Evolutionary conservation across 53 echinoderm and acorn worm species (phyloP).

Genomic region (Arbacia lixula): DNA sequence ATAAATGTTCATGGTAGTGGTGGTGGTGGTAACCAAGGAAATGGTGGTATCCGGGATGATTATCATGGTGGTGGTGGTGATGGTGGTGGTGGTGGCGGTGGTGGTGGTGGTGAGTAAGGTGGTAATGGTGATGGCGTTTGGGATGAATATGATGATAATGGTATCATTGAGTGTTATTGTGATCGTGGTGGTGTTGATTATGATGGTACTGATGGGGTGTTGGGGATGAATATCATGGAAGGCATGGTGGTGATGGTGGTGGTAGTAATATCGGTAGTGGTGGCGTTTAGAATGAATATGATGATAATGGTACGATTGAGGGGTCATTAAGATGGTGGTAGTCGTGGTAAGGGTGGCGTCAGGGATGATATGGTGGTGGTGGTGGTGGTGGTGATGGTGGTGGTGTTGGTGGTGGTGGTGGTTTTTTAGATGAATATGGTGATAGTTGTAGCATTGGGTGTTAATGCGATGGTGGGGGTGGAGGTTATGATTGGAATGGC

Average conservation of each 20-base stretch:
- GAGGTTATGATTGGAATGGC: too few species aligned
- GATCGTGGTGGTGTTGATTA: neutral
- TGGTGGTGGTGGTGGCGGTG: neutral
- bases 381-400: too few species aligned
- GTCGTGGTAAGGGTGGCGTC: too few species aligned
- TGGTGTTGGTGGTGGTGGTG: too few species aligned
- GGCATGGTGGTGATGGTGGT: neutral
- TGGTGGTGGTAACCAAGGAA: neutral
- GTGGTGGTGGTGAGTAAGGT: neutral
- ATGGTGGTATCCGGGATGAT: neutral
- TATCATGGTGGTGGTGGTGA: neutral
- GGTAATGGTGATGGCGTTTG: neutral
- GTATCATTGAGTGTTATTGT: neutral
- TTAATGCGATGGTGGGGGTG: too few species aligned
- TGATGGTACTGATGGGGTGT: neutral
- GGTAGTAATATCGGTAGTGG: neutral
- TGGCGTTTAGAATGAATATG: neutral
- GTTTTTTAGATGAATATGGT: too few species aligned
- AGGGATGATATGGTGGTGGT: too few species aligned
- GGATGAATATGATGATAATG: neutral
- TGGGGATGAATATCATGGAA: too few species aligned
- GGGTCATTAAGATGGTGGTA: too few species aligned
- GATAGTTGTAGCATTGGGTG: too few species aligned
- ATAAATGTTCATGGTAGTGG: neutral
- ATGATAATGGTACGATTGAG: too few species aligned